Conservation (phyloP, 1,140 invertebrate genomes). For the Charaxes varanes region DNA sequence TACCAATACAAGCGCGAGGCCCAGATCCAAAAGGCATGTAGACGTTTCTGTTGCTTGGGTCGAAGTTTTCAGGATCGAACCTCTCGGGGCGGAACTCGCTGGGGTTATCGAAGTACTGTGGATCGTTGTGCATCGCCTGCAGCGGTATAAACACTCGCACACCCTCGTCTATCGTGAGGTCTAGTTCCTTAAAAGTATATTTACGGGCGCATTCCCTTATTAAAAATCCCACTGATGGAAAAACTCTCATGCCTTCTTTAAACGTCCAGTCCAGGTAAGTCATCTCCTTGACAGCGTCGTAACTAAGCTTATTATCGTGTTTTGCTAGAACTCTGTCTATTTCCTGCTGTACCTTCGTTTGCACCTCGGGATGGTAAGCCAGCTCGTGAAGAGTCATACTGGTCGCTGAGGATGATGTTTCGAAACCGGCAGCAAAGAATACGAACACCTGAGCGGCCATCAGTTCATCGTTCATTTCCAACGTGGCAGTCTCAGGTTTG, state of each 20-base stretch:
- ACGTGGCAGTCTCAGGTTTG: conserved; percentile 4
- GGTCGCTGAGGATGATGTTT: conserved; percentile 19
- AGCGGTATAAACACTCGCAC: conserved; percentile 20
- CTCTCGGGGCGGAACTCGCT: conserved; percentile 16
- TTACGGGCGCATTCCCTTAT: conserved; percentile 12
- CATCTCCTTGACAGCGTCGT: conserved; percentile 18
- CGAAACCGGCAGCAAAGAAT: conserved; percentile 26
- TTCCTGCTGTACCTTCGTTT: conserved; percentile 15
- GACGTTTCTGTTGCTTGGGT: conserved; percentile 2
- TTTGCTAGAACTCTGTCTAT: conserved; percentile 21
- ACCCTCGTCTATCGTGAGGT: conserved; percentile 20
- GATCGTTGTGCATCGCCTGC: conserved; percentile 18
- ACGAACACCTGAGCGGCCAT: conserved; percentile 22
- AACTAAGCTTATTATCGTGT: conserved; percentile 22
- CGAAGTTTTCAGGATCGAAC: conserved; percentile 1
- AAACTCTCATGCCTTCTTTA: conserved; percentile 21
- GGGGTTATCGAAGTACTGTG: conserved; percentile 18
- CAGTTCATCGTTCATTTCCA: conserved; percentile 10
- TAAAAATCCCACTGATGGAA: conserved; percentile 15
- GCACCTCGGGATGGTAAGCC: conserved; percentile 17
- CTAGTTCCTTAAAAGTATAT: conserved; percentile 19
- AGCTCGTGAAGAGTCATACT: conserved; percentile 18
- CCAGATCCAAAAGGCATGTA: conserved; percentile 24
- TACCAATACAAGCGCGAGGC: conserved; percentile 27
- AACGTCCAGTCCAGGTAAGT: conserved; percentile 13